These are phyloP conservation scores for Crambe crambe DNA, from an alignment of 37 sponge, comb jelly and placozoan species.

Conservation along the genomic window DNA sequence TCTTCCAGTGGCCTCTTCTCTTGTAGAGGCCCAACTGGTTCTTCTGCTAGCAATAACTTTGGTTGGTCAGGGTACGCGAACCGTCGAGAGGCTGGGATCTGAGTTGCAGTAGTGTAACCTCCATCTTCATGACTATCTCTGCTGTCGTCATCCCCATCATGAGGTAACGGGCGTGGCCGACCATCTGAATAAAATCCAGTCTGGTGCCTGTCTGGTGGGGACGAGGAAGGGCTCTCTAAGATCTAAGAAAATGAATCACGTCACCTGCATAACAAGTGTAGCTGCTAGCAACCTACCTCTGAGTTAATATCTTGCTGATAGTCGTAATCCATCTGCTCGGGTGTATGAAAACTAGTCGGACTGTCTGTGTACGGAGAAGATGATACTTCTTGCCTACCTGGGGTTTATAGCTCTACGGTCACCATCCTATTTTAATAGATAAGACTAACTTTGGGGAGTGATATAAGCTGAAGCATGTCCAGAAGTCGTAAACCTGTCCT, in stretches of 20 bases:
- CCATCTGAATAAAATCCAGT: conserved; percentile 1
- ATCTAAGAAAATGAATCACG: background rate
- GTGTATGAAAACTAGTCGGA: conserved; percentile 20
- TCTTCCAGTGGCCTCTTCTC: conserved; percentile 1
- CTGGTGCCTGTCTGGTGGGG: background rate
- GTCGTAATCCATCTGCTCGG: conserved; percentile 14
- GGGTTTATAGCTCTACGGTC: too few species aligned
- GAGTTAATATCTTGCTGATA: background rate
- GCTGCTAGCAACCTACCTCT: conserved; percentile 12
- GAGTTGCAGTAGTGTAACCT: background rate
- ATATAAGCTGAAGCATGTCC: background rate
- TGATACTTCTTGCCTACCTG: background rate
- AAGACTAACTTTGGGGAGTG: background rate
- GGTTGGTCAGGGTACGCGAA: conserved; percentile 25
- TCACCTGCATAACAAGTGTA: background rate
- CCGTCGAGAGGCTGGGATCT: background rate
- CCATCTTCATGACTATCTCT: background rate
- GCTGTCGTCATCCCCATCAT: background rate
- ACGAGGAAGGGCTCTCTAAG: background rate
- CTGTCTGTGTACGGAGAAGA: background rate
- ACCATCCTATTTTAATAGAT: too few species aligned
- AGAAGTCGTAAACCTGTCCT: too few species aligned
- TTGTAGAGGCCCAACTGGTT: background rate
- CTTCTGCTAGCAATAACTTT: conserved; percentile 20
- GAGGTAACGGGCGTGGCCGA: conserved; percentile 2